phyloP scores from a whole-genome alignment of 2,113 vertebrate species.

The Hemicordylus capensis region DNA sequence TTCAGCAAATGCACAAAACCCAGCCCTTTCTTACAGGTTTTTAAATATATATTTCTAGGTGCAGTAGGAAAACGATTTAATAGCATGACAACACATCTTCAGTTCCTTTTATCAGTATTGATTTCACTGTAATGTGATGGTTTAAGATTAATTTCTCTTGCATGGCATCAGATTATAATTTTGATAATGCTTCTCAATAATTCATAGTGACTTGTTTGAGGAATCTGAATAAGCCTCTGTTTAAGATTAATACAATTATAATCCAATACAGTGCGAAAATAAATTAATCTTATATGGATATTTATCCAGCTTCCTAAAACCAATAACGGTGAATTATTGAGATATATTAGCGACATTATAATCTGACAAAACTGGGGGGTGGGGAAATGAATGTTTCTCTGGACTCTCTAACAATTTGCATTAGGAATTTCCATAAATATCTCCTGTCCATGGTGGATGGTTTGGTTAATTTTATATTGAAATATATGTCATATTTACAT shows the following conservation, averaged over 20 bases:
- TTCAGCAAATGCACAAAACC: neutral
- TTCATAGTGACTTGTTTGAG: conserved; percentile 50
- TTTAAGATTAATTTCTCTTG: conserved; percentile 57
- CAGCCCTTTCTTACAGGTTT: neutral
- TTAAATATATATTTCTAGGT: conserved; percentile 33
- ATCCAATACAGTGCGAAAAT: neutral
- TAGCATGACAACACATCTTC: conserved; percentile 24
- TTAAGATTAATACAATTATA: conserved; percentile 27
- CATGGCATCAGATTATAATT: conserved; percentile 41
- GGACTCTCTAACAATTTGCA: conserved; percentile 41
- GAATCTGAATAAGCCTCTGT: conserved; percentile 55
- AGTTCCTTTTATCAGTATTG: conserved; percentile 36
- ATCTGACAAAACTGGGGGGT: neutral
- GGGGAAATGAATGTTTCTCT: conserved; percentile 41
- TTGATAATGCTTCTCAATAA: conserved; percentile 53
- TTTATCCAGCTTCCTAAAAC: conserved; percentile 9
- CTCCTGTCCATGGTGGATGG: conserved; percentile 13
- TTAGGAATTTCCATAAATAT: conserved; percentile 60
- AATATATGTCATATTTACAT: conserved; percentile 61
- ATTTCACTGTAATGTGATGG: conserved; percentile 33
- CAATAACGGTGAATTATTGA: conserved; percentile 18
- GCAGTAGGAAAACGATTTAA: conserved; percentile 36
- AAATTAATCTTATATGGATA: conserved; percentile 9
- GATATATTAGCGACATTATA: conserved; percentile 22
- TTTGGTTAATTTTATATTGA: conserved; percentile 49